These are phyloP conservation scores for Helleia helle DNA, from an alignment of 2,888 invertebrate genomes.

Conservation along the genomic window DNA sequence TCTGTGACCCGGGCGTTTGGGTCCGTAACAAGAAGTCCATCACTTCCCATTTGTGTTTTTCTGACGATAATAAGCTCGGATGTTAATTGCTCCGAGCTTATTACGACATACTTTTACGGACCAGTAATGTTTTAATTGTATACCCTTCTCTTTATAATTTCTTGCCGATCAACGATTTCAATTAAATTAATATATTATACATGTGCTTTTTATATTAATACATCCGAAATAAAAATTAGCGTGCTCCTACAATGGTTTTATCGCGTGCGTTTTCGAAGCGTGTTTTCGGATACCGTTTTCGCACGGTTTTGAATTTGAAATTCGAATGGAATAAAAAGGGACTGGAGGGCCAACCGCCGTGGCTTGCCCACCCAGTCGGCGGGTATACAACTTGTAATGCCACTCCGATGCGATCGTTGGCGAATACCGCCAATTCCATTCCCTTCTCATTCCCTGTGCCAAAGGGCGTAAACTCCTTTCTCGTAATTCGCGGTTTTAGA, in stretches of 20 bases:
- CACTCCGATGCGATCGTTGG: slow-evolving; percentile 54
- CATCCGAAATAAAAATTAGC: no score
- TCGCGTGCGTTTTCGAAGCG: slow-evolving; percentile 33
- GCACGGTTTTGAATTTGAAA: slow-evolving; percentile 43
- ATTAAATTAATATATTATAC: slow-evolving; percentile 53
- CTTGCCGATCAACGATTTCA: slow-evolving; percentile 43
- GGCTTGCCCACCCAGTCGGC: slow-evolving; percentile 63
- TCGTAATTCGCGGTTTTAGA: slow-evolving; percentile 25
- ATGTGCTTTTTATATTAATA: slow-evolving; percentile 6
- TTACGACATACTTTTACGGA: slow-evolving; percentile 63
- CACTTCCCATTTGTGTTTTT: slow-evolving; percentile 59
- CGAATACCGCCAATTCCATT: slow-evolving; percentile 71
- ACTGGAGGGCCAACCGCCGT: slow-evolving; percentile 44
- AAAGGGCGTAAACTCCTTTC: slow-evolving; percentile 40
- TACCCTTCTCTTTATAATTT: slow-evolving; percentile 43
- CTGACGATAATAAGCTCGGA: slow-evolving; percentile 57
- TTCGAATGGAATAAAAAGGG: slow-evolving; percentile 48
- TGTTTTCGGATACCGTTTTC: slow-evolving; percentile 33
- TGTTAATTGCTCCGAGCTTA: slow-evolving; percentile 61
- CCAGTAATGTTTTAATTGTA: slow-evolving; percentile 69
- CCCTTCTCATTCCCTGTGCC: slow-evolving; percentile 40
- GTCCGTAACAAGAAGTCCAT: slow-evolving; percentile 43
- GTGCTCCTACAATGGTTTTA: slow-evolving; percentile 26
- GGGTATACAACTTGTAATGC: slow-evolving; percentile 45
- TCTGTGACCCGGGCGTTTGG: slow-evolving; percentile 28